A percentile compares a stretch with the other conserved stretches of the same genome.
These are phyloP conservation scores for Drosophila arizonae DNA, from an alignment of 1,140 invertebrate genomes.

Conservation along the genomic window DNA sequence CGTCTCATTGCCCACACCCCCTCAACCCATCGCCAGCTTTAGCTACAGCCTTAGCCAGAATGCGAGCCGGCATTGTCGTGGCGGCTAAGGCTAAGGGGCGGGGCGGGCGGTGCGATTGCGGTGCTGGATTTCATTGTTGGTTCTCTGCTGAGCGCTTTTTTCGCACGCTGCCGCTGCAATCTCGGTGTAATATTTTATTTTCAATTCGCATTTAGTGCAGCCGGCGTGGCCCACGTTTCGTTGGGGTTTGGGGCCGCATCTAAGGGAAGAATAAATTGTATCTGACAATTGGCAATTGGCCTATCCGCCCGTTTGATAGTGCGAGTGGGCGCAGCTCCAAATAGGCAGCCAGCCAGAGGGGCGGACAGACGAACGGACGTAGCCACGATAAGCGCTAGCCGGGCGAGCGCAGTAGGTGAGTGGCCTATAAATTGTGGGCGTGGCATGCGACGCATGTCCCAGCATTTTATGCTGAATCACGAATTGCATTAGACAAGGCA, in stretches of 20 bases:
- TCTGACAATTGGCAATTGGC: conserved; percentile 81
- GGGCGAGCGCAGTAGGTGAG: not conserved
- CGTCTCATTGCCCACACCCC: not conserved
- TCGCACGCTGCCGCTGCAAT: conserved; percentile 63
- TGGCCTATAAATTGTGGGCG: conserved; percentile 65
- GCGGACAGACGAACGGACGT: not conserved
- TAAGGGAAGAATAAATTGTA: conserved; percentile 80
- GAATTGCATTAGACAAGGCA: conserved; percentile 74
- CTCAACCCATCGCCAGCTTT: not conserved
- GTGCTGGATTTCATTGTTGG: conserved; percentile 45
- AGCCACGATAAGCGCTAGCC: conserved; percentile 1
- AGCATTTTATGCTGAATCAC: conserved; percentile 79
- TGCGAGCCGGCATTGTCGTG: not conserved
- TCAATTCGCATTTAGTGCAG: conserved; percentile 81
- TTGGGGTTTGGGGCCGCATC: conserved; percentile 32
- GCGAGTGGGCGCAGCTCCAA: conserved; percentile 45
- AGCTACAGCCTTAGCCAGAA: conserved; percentile 1
- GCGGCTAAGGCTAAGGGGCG: not conserved
- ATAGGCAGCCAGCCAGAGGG: conserved; percentile 41
- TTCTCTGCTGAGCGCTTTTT: conserved; percentile 40
- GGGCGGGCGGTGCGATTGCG: not conserved
- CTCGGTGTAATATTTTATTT: conserved; percentile 81
- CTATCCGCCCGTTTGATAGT: conserved; percentile 78
- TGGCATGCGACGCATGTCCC: conserved; percentile 15
- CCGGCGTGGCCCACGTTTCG: conserved; percentile 43